Evolutionary conservation across 2,888 invertebrate species (phyloP).

Genomic region (Erebia palarica): DNA sequence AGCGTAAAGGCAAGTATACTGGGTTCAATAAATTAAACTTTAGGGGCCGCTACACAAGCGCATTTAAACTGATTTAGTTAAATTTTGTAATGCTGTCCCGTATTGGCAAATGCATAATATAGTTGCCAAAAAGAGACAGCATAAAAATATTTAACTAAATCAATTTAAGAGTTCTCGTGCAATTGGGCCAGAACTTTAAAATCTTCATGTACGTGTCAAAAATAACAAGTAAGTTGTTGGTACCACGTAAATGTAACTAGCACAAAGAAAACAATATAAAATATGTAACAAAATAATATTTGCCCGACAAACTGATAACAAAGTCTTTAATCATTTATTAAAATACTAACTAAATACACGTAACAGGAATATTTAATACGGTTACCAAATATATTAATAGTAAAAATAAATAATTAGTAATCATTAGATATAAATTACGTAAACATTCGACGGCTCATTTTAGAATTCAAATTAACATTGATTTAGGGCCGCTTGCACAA

Average conservation of each 20-base stretch:
- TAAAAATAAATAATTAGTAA: conserved; percentile 3
- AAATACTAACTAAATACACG: conserved; percentile 33
- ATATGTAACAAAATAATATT: background rate
- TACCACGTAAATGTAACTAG: conserved; percentile 1
- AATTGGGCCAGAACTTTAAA: too few relatives aligned
- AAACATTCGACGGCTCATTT: conserved; percentile 22
- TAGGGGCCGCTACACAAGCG: too few relatives aligned
- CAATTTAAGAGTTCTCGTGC: too few relatives aligned
- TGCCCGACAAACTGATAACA: conserved; percentile 2
- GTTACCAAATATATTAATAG: conserved; percentile 22
- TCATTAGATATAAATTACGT: conserved; percentile 17
- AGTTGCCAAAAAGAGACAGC: too few relatives aligned
- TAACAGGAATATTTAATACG: conserved; percentile 27
- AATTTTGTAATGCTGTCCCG: too few relatives aligned
- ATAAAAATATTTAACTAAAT: too few relatives aligned
- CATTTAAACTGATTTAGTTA: too few relatives aligned
- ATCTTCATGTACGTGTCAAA: background rate
- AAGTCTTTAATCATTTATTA: conserved; percentile 23
- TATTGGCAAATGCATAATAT: too few relatives aligned
- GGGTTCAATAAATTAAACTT: too few relatives aligned
- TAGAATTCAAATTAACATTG: conserved; percentile 30
- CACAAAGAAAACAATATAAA: background rate
- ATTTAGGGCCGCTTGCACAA: background rate
- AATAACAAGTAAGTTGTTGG: background rate
- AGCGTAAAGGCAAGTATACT: too few relatives aligned